phyloP scores from a whole-genome alignment of 2,797 vertebrate species.

The Eleutherodactylus coqui region DNA sequence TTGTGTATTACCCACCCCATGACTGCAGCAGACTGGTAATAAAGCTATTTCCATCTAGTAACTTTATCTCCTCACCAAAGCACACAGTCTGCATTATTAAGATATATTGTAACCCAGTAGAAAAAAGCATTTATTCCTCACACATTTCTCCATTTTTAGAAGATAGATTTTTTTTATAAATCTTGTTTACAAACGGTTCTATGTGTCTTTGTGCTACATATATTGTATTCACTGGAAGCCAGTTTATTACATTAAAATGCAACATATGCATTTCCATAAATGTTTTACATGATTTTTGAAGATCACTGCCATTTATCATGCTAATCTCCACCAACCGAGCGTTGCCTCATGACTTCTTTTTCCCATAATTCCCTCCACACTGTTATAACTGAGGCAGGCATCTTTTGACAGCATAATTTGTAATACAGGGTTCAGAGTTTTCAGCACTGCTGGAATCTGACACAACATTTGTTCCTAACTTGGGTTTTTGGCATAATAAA shows the following conservation, averaged over 20 bases:
- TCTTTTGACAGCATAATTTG: conserved; percentile 32
- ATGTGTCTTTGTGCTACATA: conserved; percentile 1
- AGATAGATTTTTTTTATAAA: conserved; percentile 12
- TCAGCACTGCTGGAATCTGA: conserved; percentile 17
- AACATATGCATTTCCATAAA: conserved; percentile 44
- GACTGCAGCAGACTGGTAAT: conserved; percentile 33
- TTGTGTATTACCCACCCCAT: conserved; percentile 24
- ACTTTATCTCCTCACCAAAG: conserved; percentile 41
- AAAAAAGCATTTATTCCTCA: conserved; percentile 34
- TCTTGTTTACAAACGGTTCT: conserved; percentile 16
- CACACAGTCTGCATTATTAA: conserved; percentile 28
- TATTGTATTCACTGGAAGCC: conserved; percentile 13
- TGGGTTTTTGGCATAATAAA: not conserved
- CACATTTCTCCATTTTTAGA: conserved; percentile 6
- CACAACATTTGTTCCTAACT: conserved; percentile 15
- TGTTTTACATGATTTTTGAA: conserved; percentile 44
- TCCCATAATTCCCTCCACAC: conserved; percentile 22
- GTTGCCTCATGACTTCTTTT: conserved; percentile 10
- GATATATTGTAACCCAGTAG: conserved; percentile 31
- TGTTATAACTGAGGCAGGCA: conserved; percentile 6
- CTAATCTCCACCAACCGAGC: not conserved
- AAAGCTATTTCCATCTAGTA: conserved; percentile 28
- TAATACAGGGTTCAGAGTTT: not conserved
- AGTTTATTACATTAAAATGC: conserved; percentile 49
- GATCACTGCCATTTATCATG: conserved; percentile 48